phyloP scores from a whole-genome alignment of 2,113 vertebrate genomes.

The Castor canadensis region DNA sequence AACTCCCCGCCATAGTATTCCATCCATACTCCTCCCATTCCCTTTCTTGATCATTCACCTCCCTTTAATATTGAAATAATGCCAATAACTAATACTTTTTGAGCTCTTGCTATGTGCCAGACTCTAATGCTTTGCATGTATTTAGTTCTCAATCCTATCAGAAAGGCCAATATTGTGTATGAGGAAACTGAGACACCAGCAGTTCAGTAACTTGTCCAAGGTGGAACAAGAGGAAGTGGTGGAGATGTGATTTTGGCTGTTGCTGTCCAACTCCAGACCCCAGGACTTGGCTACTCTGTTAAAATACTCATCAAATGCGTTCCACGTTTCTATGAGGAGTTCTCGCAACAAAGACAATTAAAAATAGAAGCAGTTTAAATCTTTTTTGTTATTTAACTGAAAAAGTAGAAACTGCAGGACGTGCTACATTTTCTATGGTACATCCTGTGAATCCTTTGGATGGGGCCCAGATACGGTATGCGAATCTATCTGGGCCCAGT shows the following conservation, averaged over 20 bases:
- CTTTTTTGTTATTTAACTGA: neutral
- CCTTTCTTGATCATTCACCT: too few species aligned
- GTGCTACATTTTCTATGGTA: neutral
- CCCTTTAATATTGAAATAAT: neutral
- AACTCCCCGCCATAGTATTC: fast-evolving
- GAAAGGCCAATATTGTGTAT: neutral
- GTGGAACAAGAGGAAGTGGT: fast-evolving
- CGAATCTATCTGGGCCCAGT: too few species aligned
- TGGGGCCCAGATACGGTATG: too few species aligned
- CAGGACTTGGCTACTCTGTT: neutral
- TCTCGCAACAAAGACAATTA: neutral
- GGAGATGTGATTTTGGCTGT: neutral
- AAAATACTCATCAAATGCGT: fast-evolving
- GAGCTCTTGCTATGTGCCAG: neutral
- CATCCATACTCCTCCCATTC: fast-evolving
- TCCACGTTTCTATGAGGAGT: neutral
- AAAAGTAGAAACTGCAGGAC: neutral
- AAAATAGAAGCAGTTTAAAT: neutral
- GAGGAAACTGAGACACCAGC: neutral
- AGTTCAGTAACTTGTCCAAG: neutral
- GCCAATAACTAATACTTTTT: neutral
- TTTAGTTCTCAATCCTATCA: neutral
- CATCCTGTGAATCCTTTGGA: too few species aligned
- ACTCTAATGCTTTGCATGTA: too few species aligned
- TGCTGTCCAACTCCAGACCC: too few species aligned